Conservation (phyloP, 2,797 vertebrate genomes). For the Microchirus variegatus region DNA sequence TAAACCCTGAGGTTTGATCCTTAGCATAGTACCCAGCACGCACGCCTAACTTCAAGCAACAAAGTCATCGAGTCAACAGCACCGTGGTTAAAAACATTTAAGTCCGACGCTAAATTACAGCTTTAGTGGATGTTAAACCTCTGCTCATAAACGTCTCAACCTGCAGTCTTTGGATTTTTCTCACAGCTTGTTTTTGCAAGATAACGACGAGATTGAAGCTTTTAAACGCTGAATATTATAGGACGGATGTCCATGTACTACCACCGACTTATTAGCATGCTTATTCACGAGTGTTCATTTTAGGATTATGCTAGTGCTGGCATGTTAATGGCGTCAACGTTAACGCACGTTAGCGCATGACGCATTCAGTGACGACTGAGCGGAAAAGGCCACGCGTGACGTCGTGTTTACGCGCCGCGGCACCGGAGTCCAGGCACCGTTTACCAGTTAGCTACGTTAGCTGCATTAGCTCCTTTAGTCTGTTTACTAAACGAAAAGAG, state of each 20-base stretch:
- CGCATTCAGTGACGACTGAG: too few species aligned
- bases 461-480: too few species aligned
- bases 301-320: too few species aligned
- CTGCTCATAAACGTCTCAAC: constrained; percentile 57
- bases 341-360: too few species aligned
- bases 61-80: constrained; percentile 39
- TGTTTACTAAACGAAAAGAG: too few species aligned
- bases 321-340: too few species aligned
- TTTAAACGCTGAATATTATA: constrained; percentile 2
- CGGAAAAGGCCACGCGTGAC: too few species aligned
- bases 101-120: constrained; percentile 76
- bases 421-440: too few species aligned
- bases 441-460: too few species aligned
- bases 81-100: constrained; percentile 61
- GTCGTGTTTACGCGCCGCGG: too few species aligned
- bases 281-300: too few species aligned
- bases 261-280: neutral
- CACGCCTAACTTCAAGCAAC: constrained; percentile 71
- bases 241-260: neutral
- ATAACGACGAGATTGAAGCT: constrained; percentile 26
- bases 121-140: constrained; percentile 69
- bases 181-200: constrained; percentile 48
- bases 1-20: constrained; percentile 69
- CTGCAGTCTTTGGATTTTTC: constrained; percentile 39
- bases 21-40: constrained; percentile 61